These are phyloP conservation scores for Engystomops pustulosus DNA, from an alignment of 2,113 vertebrate species.

Conservation along the genomic window DNA sequence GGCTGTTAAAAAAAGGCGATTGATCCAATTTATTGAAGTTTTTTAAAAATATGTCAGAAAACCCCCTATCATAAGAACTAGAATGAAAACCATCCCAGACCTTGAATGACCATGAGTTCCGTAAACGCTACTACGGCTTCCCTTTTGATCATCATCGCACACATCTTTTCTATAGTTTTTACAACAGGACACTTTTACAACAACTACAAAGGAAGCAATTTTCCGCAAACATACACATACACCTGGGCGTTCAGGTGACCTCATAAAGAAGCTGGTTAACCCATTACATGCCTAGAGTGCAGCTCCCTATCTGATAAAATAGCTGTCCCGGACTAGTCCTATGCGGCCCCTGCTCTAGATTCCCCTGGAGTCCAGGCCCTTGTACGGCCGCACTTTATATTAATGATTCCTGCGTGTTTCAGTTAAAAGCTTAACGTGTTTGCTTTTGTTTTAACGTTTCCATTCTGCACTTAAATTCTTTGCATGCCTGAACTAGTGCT, in stretches of 20 bases:
- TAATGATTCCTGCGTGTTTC: conserved; percentile 50
- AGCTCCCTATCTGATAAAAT: not conserved
- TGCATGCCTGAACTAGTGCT: conserved; percentile 69
- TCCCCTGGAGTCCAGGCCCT: not conserved
- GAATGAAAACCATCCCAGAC: too few relatives aligned
- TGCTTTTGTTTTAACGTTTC: conserved; percentile 56
- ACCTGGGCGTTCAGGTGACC: conserved; percentile 26
- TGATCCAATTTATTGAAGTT: too few relatives aligned
- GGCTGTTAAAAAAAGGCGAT: too few relatives aligned
- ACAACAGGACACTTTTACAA: not conserved
- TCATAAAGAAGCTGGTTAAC: conserved; percentile 12
- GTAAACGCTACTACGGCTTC: too few relatives aligned
- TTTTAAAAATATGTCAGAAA: too few relatives aligned
- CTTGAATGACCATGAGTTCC: too few relatives aligned
- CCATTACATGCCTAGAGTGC: conserved; percentile 25
- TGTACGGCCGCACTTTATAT: conserved; percentile 20
- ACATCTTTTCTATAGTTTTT: not conserved
- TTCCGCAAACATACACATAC: not conserved
- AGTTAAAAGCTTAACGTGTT: conserved; percentile 59
- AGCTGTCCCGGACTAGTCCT: not conserved
- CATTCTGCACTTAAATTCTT: conserved; percentile 69
- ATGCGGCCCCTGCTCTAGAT: not conserved
- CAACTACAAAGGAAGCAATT: conserved; percentile 4
- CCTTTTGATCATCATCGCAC: not conserved
- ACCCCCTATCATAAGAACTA: too few relatives aligned